Percentiles rank a stretch among this genome's conserved stretches.
Conservation (phyloP, 92 coral and sea anemone genomes). For the Anthopleura xanthogrammica region DNA sequence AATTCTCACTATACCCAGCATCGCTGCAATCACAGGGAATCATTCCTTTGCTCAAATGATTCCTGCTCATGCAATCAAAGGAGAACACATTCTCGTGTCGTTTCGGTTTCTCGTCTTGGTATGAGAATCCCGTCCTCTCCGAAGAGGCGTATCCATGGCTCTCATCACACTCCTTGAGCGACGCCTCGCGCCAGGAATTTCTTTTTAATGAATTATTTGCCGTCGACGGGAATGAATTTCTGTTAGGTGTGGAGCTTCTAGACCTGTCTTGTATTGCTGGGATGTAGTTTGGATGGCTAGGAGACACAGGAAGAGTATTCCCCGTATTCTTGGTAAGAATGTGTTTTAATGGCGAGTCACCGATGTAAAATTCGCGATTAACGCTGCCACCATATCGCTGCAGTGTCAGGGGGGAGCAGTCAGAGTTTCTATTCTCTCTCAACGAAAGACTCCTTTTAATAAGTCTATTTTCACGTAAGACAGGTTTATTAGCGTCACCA, state of each 20-base stretch:
- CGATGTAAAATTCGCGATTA: not conserved
- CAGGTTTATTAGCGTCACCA: constrained; percentile 17
- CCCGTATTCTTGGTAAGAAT: constrained; percentile 52
- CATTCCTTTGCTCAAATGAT: not conserved
- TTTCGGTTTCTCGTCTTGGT: constrained; percentile 13
- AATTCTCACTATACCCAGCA: constrained; percentile 23
- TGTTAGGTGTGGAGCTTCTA: constrained; percentile 23
- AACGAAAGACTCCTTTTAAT: constrained; percentile 18
- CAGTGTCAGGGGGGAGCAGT: constrained; percentile 17
- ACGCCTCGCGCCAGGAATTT: constrained; percentile 27
- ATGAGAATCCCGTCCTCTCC: constrained; percentile 4
- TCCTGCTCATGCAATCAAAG: not conserved
- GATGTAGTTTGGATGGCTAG: constrained; percentile 12
- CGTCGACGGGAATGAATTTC: constrained; percentile 33
- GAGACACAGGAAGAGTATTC: constrained; percentile 18
- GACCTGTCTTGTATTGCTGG: constrained; percentile 30
- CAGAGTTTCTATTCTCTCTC: constrained; percentile 22
- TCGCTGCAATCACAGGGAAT: constrained; percentile 32
- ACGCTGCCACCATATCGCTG: constrained; percentile 11
- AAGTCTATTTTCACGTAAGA: constrained; percentile 13
- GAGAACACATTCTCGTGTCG: constrained; percentile 10
- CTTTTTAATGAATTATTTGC: constrained; percentile 18
- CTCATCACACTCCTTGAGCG: constrained; percentile 9
- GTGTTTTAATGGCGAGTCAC: constrained; percentile 53
- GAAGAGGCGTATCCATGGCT: not conserved